Conservation (phyloP, 92 coral and sea anemone genomes). For the Phenganax marumi region DNA sequence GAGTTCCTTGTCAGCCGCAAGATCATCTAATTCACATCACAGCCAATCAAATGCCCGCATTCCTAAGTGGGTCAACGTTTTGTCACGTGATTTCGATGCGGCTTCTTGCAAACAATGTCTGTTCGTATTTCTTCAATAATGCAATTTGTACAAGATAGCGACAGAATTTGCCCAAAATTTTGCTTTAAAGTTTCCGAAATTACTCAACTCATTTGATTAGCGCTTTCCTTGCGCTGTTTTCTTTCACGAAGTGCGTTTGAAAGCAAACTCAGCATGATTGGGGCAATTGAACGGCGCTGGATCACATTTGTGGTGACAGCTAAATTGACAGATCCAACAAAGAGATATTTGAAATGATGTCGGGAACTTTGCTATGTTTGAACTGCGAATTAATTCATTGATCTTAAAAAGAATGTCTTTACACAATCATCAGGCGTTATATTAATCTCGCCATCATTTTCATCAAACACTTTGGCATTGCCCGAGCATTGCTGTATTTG, state of each 20-base stretch:
- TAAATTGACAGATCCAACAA: conserved; percentile 46
- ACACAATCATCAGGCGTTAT: conserved; percentile 23
- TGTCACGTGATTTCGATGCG: conserved; percentile 41
- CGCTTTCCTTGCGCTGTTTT: conserved; percentile 35
- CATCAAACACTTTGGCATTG: neutral
- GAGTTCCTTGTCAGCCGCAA: conserved; percentile 52
- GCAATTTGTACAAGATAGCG: conserved; percentile 20
- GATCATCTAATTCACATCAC: conserved; percentile 35
- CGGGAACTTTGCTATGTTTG: conserved; percentile 42
- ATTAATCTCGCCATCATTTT: conserved; percentile 26
- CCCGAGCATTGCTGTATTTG: conserved; percentile 22
- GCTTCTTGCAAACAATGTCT: conserved; percentile 45
- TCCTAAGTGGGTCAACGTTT: conserved; percentile 41
- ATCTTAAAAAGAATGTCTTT: conserved; percentile 49
- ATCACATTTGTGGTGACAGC: conserved; percentile 36
- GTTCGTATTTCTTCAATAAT: conserved; percentile 45
- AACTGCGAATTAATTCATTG: conserved; percentile 42
- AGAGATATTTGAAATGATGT: conserved; percentile 32
- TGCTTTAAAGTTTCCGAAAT: conserved; percentile 16
- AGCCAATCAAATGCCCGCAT: conserved; percentile 14
- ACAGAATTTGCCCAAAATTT: conserved; percentile 27
- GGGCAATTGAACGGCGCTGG: conserved; percentile 9
- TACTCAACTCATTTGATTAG: conserved; percentile 17
- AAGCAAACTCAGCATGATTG: conserved; percentile 44
- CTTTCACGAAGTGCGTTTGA: conserved; percentile 39